Base-by-base conservation (phyloP, 2,888 invertebrate genomes). In the Chrysopilus asiliformis region DNA sequence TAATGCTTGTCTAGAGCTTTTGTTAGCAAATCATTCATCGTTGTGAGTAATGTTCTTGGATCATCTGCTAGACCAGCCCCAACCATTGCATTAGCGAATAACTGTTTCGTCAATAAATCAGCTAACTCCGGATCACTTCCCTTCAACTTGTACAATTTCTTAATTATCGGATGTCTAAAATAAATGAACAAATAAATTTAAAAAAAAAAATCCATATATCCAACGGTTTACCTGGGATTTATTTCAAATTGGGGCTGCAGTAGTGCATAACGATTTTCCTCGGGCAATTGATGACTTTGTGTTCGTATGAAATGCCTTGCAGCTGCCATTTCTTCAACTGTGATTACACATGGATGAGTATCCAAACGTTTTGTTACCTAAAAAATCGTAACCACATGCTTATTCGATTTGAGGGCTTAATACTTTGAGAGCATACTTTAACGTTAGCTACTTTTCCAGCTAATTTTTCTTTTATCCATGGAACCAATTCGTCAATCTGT, bases 291-390 rank as follows among this genome's bases (percentile, higher is more conserved):
- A 47, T 79, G 78, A 35, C 89, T 79, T 52, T 91, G 87, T 0
- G 91, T 90, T 36, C 86, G 74, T 36, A 95, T 77, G 53, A 95
- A 94, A 62, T 95, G 94, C 30, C 97, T 69, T 0, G 95, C 94
- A 2, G 91, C 85, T 1, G 89, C 94, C 91, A 95, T 94, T 65
- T 97, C 94, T 47, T 85, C 86, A 0, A 95, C 91, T 1, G 91
- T 91, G 3, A 97, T 75, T 2, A 94, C 85, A 57, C 94, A 95
- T 0, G 97, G 95, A 66, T 97, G 90, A 2, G 75, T 71, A 49
- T 87, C 87, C 27, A 95, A 67, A 38, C 85, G 76, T 22, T 74
- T 76, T 1, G 94, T 95, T 2, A 81, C 39, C 42, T 47, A 15
- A 15, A 29, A 43, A 34, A 24, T 7, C 4, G 17, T n/a, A 32